Evolutionary conservation across 1,140 invertebrate genomes (phyloP).

Genomic region (Gyrodactylus bullatarudis): DNA sequence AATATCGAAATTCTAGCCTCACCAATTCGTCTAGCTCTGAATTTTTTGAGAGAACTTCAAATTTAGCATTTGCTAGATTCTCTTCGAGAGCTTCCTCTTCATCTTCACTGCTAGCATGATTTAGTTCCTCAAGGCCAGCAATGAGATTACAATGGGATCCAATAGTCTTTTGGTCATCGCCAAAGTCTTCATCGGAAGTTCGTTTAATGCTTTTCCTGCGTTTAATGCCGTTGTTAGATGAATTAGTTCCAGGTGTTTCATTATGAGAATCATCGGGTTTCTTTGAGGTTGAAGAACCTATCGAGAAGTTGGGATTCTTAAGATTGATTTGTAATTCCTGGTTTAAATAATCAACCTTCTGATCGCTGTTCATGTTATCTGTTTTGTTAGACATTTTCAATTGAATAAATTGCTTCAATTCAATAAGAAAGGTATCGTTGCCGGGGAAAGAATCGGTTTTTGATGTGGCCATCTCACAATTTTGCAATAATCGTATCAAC

Average conservation of each 20-base stretch:
- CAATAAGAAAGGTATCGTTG: slow-evolving; percentile 14
- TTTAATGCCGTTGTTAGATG: too few relatives aligned
- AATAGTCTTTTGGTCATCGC: too few relatives aligned
- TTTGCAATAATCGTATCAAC: slow-evolving; percentile 18
- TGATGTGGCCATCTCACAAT: slow-evolving; percentile 17
- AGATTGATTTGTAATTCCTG: too few relatives aligned
- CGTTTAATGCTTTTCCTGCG: too few relatives aligned
- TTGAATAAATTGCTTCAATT: slow-evolving; percentile 28
- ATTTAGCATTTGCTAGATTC: not conserved
- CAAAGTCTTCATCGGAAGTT: not conserved
- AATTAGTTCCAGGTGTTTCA: too few relatives aligned
- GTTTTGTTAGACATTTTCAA: slow-evolving; percentile 27
- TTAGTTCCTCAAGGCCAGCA: slow-evolving; percentile 6
- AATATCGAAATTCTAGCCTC: slow-evolving; percentile 14
- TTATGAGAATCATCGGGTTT: too few relatives aligned
- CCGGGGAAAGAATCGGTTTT: slow-evolving; percentile 13
- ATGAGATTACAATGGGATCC: not conserved
- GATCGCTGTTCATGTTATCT: too few relatives aligned
- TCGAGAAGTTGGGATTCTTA: too few relatives aligned
- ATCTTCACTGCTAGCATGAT: slow-evolving; percentile 6
- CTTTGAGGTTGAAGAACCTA: too few relatives aligned
- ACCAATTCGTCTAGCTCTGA: slow-evolving; percentile 64
- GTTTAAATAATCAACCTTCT: too few relatives aligned
- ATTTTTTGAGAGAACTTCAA: slow-evolving; percentile 38
- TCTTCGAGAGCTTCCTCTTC: not conserved